Evolutionary conservation across 2,888 invertebrate species (phyloP).

Genomic region (Ophioninae sp.): DNA sequence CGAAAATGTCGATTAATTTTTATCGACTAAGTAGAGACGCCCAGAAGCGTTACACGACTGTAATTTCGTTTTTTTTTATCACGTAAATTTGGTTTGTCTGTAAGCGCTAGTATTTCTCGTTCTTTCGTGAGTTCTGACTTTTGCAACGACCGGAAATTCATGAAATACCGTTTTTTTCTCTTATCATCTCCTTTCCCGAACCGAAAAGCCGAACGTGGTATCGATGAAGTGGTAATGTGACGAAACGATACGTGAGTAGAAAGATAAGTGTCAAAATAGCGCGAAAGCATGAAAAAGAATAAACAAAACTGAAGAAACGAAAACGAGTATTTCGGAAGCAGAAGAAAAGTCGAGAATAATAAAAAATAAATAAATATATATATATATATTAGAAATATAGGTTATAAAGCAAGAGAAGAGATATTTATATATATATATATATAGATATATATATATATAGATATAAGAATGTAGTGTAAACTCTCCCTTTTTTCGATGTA

Average conservation of each 20-base stretch:
- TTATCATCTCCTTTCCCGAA: conserved; percentile 30
- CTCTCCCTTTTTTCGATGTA: conserved; percentile 78
- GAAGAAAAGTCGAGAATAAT: conserved; percentile 53
- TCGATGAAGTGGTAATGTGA: conserved; percentile 53
- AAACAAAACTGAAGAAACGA: conserved; percentile 45
- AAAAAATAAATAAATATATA: neutral
- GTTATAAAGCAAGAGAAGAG: conserved; percentile 70
- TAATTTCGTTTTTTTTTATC: conserved; percentile 32
- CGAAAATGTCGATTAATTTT: conserved; percentile 13
- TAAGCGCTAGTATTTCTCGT: conserved; percentile 33
- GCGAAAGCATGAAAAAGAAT: conserved; percentile 56
- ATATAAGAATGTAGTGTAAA: conserved; percentile 79
- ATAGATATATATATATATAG: conserved; percentile 64
- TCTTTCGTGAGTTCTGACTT: neutral
- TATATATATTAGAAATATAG: conserved; percentile 40
- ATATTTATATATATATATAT: conserved; percentile 64
- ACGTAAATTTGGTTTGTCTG: conserved; percentile 39
- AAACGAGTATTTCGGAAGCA: conserved; percentile 52
- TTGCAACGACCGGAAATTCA: neutral
- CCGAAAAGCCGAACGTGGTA: conserved; percentile 50
- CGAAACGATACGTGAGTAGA: conserved; percentile 29
- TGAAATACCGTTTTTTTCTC: conserved; percentile 9
- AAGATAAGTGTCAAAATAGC: conserved; percentile 48
- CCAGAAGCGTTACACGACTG: conserved; percentile 5
- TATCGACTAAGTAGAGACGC: conserved; percentile 20